These are phyloP conservation scores for Phenganax stokvisi DNA, from an alignment of 92 coral and sea anemone species.

Conservation along the genomic window DNA sequence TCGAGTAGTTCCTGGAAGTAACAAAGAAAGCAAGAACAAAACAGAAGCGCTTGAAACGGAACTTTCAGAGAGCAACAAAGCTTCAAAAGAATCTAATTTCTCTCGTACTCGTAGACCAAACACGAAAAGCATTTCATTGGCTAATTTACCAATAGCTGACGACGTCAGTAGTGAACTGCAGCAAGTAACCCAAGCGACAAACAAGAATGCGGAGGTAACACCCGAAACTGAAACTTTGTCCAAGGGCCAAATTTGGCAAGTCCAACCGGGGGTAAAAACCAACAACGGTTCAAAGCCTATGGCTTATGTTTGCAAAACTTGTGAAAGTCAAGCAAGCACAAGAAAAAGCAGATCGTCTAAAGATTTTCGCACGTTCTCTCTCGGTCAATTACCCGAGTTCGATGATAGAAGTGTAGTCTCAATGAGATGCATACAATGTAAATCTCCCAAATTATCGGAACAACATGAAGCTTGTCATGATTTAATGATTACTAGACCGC, in stretches of 20 bases:
- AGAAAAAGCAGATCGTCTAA: background rate
- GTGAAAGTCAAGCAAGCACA: background rate
- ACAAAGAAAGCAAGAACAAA: background rate
- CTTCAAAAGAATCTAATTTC: background rate
- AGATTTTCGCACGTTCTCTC: slow-evolving; percentile 13
- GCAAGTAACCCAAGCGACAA: background rate
- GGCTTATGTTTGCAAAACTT: slow-evolving; percentile 15
- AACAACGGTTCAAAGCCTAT: background rate
- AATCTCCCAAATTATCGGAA: slow-evolving; percentile 4
- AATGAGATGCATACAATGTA: slow-evolving; percentile 7
- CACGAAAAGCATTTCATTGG: background rate
- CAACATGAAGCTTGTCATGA: slow-evolving; percentile 24
- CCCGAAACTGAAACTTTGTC: background rate
- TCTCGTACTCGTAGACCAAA: background rate
- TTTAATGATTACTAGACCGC: slow-evolving; percentile 33
- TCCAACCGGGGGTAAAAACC: background rate
- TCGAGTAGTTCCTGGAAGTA: background rate
- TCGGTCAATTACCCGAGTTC: slow-evolving; percentile 17
- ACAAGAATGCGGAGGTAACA: background rate
- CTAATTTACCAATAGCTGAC: background rate
- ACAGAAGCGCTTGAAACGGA: background rate
- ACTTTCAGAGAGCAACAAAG: background rate
- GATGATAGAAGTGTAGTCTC: slow-evolving; percentile 9
- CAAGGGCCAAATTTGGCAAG: background rate
- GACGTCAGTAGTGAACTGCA: background rate